These are phyloP conservation scores for Erannis defoliaria DNA, from an alignment of 2,888 invertebrate genomes.

Conservation along the genomic window DNA sequence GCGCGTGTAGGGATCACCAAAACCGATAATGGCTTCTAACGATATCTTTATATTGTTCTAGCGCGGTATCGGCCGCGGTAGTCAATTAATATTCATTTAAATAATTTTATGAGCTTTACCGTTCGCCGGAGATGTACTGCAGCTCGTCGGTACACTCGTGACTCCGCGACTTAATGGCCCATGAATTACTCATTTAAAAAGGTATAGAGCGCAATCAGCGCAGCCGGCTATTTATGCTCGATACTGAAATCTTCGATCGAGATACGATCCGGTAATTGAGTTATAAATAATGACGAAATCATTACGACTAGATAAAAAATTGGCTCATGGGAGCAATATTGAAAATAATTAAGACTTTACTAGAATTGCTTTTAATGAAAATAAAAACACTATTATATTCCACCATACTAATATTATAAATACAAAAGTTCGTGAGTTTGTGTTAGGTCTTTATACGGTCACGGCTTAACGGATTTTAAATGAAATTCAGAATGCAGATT, in stretches of 20 bases:
- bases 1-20: conserved; percentile 25
- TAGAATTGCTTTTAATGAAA: background rate
- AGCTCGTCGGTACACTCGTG: conserved; percentile 10
- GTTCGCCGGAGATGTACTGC: conserved; percentile 19
- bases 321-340: background rate
- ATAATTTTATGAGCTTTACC: conserved; percentile 37
- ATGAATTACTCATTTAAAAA: conserved; percentile 33
- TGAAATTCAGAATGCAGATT: too few species aligned
- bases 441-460: too few species aligned
- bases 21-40: conserved; percentile 16
- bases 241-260: conserved; percentile 6
- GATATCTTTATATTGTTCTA: conserved; percentile 33
- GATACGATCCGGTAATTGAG: conserved; percentile 16
- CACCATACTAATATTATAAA: too few species aligned
- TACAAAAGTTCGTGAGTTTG: too few species aligned
- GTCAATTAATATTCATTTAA: conserved; percentile 43
- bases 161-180: conserved; percentile 24
- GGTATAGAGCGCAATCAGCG: background rate
- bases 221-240: conserved; percentile 3
- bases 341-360: background rate
- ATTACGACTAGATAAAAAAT: conserved; percentile 9
- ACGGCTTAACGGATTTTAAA: too few species aligned
- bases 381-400: too few species aligned
- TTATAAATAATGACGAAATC: conserved; percentile 14
- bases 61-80: conserved; percentile 37